A percentile compares a stretch with the other conserved stretches of the same genome.
These are phyloP conservation scores for Xylophagus ater DNA, from an alignment of 2,888 invertebrate species.

Conservation along the genomic window DNA sequence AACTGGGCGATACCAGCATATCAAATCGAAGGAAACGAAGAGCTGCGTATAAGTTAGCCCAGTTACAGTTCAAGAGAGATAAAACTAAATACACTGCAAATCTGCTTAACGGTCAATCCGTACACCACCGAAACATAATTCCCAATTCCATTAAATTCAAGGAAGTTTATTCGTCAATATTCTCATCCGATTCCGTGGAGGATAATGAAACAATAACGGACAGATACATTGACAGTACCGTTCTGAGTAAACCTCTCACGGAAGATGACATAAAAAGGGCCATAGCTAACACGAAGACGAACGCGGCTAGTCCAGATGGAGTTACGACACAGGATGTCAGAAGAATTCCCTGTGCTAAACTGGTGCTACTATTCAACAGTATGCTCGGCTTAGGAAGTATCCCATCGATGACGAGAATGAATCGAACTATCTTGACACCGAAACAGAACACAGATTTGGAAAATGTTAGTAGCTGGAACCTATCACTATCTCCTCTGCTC, in stretches of 20 bases:
- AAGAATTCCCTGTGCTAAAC: too few species aligned
- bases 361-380: not conserved
- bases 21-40: constrained; percentile 18
- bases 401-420: not conserved
- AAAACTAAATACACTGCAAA: not conserved
- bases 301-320: not conserved
- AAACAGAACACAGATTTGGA: not conserved
- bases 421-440: not conserved
- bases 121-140: not conserved
- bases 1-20: not conserved
- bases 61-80: not conserved
- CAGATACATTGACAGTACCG: rapidly evolving
- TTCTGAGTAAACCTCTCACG: too few species aligned
- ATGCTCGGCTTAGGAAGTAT: not conserved
- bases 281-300: not conserved
- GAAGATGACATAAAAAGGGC: too few species aligned
- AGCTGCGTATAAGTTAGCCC: not conserved
- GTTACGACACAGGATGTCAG: not conserved
- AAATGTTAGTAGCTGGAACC: not conserved
- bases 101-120: not conserved
- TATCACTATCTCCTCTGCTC: not conserved
- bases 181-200: rapidly evolving
- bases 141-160: not conserved
- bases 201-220: not conserved
- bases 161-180: not conserved